phyloP scores from a whole-genome alignment of 1,140 invertebrate genomes.

The Diachasmimorpha longicaudata region DNA sequence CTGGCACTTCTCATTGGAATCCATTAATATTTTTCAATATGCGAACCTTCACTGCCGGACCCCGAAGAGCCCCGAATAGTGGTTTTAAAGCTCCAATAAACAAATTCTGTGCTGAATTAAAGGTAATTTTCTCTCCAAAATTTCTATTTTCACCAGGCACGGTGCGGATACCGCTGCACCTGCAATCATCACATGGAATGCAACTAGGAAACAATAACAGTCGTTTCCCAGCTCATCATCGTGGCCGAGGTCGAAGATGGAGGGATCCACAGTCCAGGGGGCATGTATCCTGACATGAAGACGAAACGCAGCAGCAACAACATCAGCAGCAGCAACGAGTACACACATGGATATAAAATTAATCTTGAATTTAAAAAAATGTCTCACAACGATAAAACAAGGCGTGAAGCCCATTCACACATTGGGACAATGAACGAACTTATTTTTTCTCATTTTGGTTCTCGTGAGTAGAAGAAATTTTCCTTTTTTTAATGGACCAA shows the following conservation, averaged over 20 bases:
- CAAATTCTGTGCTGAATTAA: too few relatives aligned
- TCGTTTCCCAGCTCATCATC: slow-evolving; percentile 36
- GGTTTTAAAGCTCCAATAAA: too few relatives aligned
- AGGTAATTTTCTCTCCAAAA: not conserved
- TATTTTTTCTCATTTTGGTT: not conserved
- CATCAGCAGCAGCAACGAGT: slow-evolving; percentile 39
- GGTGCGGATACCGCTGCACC: slow-evolving; percentile 46
- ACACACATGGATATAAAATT: slow-evolving; percentile 48
- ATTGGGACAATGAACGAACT: not conserved
- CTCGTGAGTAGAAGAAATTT: not conserved
- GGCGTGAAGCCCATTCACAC: not conserved
- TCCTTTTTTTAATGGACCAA: not conserved
- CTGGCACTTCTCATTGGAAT: too few relatives aligned
- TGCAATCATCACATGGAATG: slow-evolving; percentile 41
- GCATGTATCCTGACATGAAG: slow-evolving; percentile 49
- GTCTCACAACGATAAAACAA: not conserved
- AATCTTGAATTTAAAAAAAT: not conserved
- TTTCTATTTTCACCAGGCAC: slow-evolving; percentile 43
- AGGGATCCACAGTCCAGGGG: slow-evolving; percentile 37
- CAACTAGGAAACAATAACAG: slow-evolving; percentile 29
- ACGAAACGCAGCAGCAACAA: slow-evolving; percentile 27
- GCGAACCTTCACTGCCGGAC: too few relatives aligned
- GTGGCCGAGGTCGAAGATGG: slow-evolving; percentile 38
- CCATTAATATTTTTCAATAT: too few relatives aligned
- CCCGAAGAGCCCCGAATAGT: too few relatives aligned